These are phyloP conservation scores for Dinoponera quadriceps DNA, from an alignment of 1,140 invertebrate genomes.

Conservation along the genomic window DNA sequence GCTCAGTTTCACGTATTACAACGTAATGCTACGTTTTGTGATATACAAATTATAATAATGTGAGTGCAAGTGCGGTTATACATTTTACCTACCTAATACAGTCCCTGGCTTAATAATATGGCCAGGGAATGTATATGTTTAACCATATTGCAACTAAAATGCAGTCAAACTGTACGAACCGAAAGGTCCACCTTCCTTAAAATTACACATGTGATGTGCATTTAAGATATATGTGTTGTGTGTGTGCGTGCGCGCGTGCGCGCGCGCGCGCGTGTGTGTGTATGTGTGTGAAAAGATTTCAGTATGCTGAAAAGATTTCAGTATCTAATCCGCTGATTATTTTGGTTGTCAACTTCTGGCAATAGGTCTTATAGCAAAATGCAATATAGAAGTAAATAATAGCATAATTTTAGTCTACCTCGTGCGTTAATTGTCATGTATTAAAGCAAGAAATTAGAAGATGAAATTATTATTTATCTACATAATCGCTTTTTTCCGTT, in stretches of 20 bases:
- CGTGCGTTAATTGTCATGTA: neutral
- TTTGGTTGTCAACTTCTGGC: slow-evolving; percentile 29
- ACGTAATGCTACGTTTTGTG: neutral
- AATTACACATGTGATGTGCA: neutral
- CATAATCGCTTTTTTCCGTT: neutral
- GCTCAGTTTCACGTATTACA: too few species aligned
- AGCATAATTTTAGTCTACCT: slow-evolving; percentile 23
- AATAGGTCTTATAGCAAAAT: slow-evolving; percentile 15
- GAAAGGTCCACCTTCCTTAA: neutral
- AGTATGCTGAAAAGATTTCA: neutral
- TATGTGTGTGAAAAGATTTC: too few species aligned
- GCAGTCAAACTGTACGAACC: too few species aligned
- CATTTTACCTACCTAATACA: too few species aligned
- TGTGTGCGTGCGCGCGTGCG: too few species aligned
- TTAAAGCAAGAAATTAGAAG: neutral
- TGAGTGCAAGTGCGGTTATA: too few species aligned
- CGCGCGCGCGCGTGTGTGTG: too few species aligned
- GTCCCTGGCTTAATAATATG: too few species aligned
- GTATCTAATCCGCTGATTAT: slow-evolving; percentile 50
- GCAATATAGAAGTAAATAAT: slow-evolving; percentile 16
- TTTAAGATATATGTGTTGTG: neutral
- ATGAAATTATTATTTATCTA: neutral
- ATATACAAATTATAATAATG: neutral
- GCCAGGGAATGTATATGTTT: too few species aligned
- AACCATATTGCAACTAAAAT: too few species aligned